Base-by-base conservation (phyloP, 2,113 vertebrate species). In the Arenaria interpres region DNA sequence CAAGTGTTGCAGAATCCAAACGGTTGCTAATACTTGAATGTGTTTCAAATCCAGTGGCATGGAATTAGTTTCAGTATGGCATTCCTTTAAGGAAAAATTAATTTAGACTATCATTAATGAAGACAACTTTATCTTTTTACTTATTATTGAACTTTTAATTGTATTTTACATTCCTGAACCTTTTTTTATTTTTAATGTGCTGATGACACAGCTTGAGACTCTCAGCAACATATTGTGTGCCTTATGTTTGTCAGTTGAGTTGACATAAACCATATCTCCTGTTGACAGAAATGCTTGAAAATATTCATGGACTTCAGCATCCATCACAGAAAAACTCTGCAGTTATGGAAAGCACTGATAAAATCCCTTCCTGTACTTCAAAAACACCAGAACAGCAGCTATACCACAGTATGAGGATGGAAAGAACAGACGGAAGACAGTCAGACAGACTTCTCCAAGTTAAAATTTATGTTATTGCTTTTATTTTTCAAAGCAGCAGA, bases 211-310 rank as follows among this genome's bases (percentile, higher is more conserved):
- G 69, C 77, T 76, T 97, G 82, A 84, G 84, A 91, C 54, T 87
- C 89, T 90, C 53, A 39, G 80, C 90, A 97, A 91, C 84, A 96
- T 86, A 93, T 92, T 67, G 82, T 57, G 43, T 95, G 92, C 93
- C 97, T 97, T 96, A 93, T 84, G 93, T 97, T 97, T 97, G 94
- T 95, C 83, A 89, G 85, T 45, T 78, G 41, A 97, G 90, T 83
- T 96, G 96, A 97, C 85, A 90, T 89, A 97, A 98, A 94, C 63
- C 97, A 89, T 88, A 93, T 97, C 85, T 91, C 68, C 74, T 57
- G 83, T 91, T 97, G 94, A 97, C 75, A 85, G 92, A 93, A 96
- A 73, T 6, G 73, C 50, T 91, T 95, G 79, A 93, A 96, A 97
- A 95, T 90, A 97, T 95, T 96, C 93, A 89, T 39, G 68, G 82